Evolutionary conservation across 2,888 invertebrate genomes (phyloP).

Genomic region (Incurvaria masculella): DNA sequence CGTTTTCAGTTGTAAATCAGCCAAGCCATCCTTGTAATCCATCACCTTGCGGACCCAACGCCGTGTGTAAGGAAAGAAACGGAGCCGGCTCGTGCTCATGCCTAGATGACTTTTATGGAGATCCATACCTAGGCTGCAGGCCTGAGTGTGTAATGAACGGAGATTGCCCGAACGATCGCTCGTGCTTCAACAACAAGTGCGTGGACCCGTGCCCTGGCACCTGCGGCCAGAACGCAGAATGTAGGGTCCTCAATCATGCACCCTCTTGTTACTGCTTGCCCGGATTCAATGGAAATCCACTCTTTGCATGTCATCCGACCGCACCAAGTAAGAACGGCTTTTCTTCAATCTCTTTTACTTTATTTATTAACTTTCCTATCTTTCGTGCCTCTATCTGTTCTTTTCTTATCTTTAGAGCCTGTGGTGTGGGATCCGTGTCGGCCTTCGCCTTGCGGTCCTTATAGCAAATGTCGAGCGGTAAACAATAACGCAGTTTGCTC

Average conservation of each 20-base stretch:
- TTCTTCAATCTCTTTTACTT: slow-evolving; percentile 31
- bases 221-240: slow-evolving; percentile 75
- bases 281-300: slow-evolving; percentile 70
- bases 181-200: slow-evolving; percentile 77
- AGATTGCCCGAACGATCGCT: slow-evolving; percentile 67
- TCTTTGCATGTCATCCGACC: slow-evolving; percentile 59
- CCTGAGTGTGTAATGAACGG: slow-evolving; percentile 80
- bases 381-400: slow-evolving; percentile 21
- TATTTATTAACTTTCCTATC: slow-evolving; percentile 23
- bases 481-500: slow-evolving; percentile 75
- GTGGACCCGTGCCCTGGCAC: slow-evolving; percentile 74
- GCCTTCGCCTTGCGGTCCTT: slow-evolving; percentile 76
- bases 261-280: slow-evolving; percentile 73
- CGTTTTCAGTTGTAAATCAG: slow-evolving; percentile 53
- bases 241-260: slow-evolving; percentile 70
- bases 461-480: slow-evolving; percentile 69
- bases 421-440: slow-evolving; percentile 64
- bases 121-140: slow-evolving; percentile 74
- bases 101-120: slow-evolving; percentile 69
- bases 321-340: slow-evolving; percentile 57
- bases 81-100: slow-evolving; percentile 77
- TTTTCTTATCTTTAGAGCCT: slow-evolving; percentile 27
- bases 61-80: slow-evolving; percentile 70
- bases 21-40: slow-evolving; percentile 73
- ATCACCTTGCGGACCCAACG: slow-evolving; percentile 77